A percentile compares a stretch with the other conserved stretches of the same genome.
These are phyloP conservation scores for Acanthis flammea DNA, from an alignment of 2,797 vertebrate genomes.

Conservation along the genomic window DNA sequence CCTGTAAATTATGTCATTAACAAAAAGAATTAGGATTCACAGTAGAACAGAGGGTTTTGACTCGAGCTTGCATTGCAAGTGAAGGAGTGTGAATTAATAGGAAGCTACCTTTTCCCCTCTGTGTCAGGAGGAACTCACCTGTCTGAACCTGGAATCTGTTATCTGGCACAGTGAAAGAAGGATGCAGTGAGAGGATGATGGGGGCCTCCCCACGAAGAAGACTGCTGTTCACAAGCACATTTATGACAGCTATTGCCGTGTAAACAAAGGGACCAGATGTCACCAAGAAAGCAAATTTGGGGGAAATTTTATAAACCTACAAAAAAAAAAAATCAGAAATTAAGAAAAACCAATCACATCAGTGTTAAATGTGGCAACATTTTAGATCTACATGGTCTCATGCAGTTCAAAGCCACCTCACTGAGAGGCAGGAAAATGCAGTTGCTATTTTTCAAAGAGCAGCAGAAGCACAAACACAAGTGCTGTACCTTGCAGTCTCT, in stretches of 20 bases:
- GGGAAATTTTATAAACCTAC: constrained; percentile 87
- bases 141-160: constrained; percentile 87
- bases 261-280: constrained; percentile 90
- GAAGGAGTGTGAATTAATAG: neutral
- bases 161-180: constrained; percentile 82
- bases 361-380: neutral
- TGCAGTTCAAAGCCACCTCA: neutral
- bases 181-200: constrained; percentile 77
- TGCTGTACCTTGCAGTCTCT: neutral
- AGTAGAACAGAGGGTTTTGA: neutral
- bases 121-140: constrained; percentile 74
- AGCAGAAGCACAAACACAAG: neutral
- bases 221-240: constrained; percentile 78
- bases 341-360: neutral
- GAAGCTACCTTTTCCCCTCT: neutral
- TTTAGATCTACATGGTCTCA: neutral
- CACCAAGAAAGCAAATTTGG: constrained; percentile 88
- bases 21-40: neutral
- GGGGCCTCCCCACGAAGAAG: constrained; percentile 75
- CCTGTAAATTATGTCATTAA: neutral
- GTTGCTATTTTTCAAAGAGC: neutral
- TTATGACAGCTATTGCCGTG: constrained; percentile 90
- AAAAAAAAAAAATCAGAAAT: neutral
- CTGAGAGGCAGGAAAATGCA: neutral
- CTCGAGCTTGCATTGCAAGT: neutral